Base-by-base conservation (phyloP, 2,888 invertebrate species). In the Calephelis perditalis region DNA sequence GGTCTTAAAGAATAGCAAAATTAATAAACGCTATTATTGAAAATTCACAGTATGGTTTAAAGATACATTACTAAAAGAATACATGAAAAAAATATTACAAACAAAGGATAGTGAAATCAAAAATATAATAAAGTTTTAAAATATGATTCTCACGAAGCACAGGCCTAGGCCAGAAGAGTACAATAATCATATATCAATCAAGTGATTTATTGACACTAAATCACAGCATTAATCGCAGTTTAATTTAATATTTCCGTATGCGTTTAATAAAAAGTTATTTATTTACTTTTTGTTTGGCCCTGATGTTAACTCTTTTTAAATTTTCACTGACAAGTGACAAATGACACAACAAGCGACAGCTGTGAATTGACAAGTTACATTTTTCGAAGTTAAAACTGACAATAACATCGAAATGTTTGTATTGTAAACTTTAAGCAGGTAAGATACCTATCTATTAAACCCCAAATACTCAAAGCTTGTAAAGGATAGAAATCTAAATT, bases 61-160 rank as follows among this genome's bases (percentile, higher is more conserved):
- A 40, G 40, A 7, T 40, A 8, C 8, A 40, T 7, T 40, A 40
- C 5, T 40, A 5, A 6, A 40, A 54, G n/a, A 54, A 54, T n/a
- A 36, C 54, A 52, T 35, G 26, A 11, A 36, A 54, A 54, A 36
- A 36, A 1, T n/a, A 54, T 7, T 36, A 36, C 11, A 54, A 54
- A 54, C 54, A 54, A 54, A 54, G 54, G 54, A 54, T 52, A 35
- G 52, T 54, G 35, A 36, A 54, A 54, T 40, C 36, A 54, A 3
- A 35, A 40, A 40, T 40, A 40, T 40, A 40, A 7, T 40, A 26
- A 26, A 40, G 40, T 40, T 40, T 54, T 36, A 54, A 26, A 52
- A 35, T 52, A 11, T 52, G 35, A 3, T 3, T 11, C 11, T 52
- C 35, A 54, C 35, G 35, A 52, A 52, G 6, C 11, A 5, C 3